A percentile compares a stretch with the other conserved stretches of the same genome.
These are phyloP conservation scores for Oreotrochilus melanogaster DNA, from an alignment of 2,113 vertebrate species.

Conservation along the genomic window DNA sequence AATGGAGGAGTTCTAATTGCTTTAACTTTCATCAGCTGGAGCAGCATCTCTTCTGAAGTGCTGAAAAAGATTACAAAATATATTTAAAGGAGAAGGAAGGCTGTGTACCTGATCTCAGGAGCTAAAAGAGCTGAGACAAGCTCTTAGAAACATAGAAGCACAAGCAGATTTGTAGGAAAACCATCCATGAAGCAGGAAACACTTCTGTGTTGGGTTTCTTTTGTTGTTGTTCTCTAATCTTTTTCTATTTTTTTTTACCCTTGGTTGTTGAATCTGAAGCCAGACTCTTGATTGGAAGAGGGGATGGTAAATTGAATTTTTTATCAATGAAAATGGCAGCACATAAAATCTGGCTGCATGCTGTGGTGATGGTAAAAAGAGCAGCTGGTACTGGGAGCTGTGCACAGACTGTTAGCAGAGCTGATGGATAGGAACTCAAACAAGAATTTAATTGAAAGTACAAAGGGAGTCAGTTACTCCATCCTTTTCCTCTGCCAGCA, in stretches of 20 bases:
- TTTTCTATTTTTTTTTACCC: background rate
- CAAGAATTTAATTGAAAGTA: background rate
- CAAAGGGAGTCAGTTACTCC: background rate
- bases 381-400: background rate
- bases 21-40: background rate
- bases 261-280: background rate
- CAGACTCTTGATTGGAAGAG: background rate
- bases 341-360: background rate
- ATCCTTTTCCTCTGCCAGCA: slow-evolving; percentile 3
- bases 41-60: background rate
- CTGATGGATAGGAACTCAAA: background rate
- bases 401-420: background rate
- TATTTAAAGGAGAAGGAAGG: background rate
- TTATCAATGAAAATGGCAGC: background rate
- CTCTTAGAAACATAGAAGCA: background rate
- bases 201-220: too few species aligned
- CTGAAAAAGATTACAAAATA: background rate
- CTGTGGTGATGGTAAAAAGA: background rate
- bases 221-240: too few species aligned
- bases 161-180: background rate
- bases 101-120: background rate
- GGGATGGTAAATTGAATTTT: background rate
- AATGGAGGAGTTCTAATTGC: background rate
- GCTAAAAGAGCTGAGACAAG: background rate
- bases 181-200: background rate